These are phyloP conservation scores for Tortrix viridana DNA, from an alignment of 2,888 invertebrate species.

Conservation along the genomic window DNA sequence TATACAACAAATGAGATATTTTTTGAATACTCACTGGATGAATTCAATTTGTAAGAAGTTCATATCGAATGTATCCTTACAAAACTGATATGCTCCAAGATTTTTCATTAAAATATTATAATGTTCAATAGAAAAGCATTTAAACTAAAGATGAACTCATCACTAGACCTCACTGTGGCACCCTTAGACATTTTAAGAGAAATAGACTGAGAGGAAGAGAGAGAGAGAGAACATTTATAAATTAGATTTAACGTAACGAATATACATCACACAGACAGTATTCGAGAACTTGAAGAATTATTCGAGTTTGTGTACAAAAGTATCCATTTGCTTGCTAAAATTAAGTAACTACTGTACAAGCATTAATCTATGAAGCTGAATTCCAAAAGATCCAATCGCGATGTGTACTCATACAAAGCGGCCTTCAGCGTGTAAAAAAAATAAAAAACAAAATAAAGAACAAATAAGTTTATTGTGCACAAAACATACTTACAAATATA, in stretches of 20 bases:
- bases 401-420: slow-evolving; percentile 29
- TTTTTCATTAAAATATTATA: too few species aligned
- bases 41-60: too few species aligned
- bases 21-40: too few species aligned
- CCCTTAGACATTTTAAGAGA: slow-evolving; percentile 46
- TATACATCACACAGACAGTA: slow-evolving; percentile 79
- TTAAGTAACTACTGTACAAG: slow-evolving; percentile 20
- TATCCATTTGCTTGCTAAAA: slow-evolving; percentile 45
- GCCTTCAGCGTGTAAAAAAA: slow-evolving; percentile 47
- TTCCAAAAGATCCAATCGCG: neutral
- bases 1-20: too few species aligned
- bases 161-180: slow-evolving; percentile 45
- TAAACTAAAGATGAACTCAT: too few species aligned
- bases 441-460: slow-evolving; percentile 74
- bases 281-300: neutral
- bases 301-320: slow-evolving; percentile 14
- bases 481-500: slow-evolving; percentile 79
- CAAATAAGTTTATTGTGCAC: slow-evolving; percentile 81
- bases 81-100: too few species aligned
- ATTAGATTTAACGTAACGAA: slow-evolving; percentile 43
- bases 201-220: slow-evolving; percentile 62
- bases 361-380: slow-evolving; percentile 31
- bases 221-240: slow-evolving; percentile 36
- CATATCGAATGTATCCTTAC: too few species aligned
- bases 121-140: too few species aligned